These are phyloP conservation scores for Megamerina dolium DNA, from an alignment of 2,888 invertebrate species.

Conservation along the genomic window DNA sequence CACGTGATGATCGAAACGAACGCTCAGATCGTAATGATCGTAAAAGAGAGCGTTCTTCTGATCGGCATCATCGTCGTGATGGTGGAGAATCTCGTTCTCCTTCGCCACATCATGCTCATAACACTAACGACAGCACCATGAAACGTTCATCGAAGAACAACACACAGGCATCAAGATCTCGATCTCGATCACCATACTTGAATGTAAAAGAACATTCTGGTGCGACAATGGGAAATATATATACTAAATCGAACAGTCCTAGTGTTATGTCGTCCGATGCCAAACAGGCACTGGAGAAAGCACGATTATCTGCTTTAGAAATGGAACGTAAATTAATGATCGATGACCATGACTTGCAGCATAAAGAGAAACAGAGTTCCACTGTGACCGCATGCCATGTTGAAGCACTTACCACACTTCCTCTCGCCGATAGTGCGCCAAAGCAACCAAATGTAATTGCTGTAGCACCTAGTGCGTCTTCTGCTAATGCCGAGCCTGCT, in stretches of 20 bases:
- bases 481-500: slow-evolving; percentile 12
- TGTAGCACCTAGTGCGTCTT: slow-evolving; percentile 22
- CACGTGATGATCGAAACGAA: slow-evolving; percentile 26
- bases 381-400: slow-evolving; percentile 20
- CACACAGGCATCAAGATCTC: slow-evolving; percentile 2
- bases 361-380: too few species aligned
- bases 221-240: too few species aligned
- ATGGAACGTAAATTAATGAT: slow-evolving; percentile 16
- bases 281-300: slow-evolving; percentile 14
- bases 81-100: slow-evolving; percentile 23
- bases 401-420: slow-evolving; percentile 33
- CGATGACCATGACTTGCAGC: neutral
- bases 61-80: slow-evolving; percentile 16
- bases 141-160: neutral
- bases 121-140: neutral
- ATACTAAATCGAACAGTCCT: too few species aligned
- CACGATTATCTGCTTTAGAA: slow-evolving; percentile 14
- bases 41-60: slow-evolving; percentile 6
- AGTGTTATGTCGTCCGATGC: too few species aligned
- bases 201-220: too few species aligned
- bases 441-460: slow-evolving; percentile 45
- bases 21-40: slow-evolving; percentile 23
- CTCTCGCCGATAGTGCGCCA: slow-evolving; percentile 26
- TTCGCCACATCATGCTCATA: slow-evolving; percentile 10
- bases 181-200: too few species aligned